Base-by-base conservation (phyloP, 2,113 vertebrate genomes). In the Micronycteris hirsuta region DNA sequence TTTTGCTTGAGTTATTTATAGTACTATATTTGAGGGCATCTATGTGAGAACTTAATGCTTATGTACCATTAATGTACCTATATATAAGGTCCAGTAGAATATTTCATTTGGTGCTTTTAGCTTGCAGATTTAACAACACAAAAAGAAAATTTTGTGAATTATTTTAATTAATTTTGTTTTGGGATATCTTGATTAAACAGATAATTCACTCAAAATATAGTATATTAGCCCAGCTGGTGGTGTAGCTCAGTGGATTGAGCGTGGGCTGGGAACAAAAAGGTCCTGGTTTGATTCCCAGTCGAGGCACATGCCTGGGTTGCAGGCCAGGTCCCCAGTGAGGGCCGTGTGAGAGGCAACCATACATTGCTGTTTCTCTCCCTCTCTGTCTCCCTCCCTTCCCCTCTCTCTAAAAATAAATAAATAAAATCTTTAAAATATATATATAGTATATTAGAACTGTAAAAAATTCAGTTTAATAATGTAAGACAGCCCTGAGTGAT, bases 101-200 rank as follows among this genome's bases (percentile, higher is more conserved):
- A 58, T 54, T 65, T 8, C 65, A 58, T 89, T 45, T 86, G 67
- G 26, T 77, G 26, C 41, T 71, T 96, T 83, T 67, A 80, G 33
- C 20, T 92, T 68, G 2, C 77, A 80, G 31, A 58, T 28, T 61
- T 74, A 74, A 74, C 33, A 43, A 88, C 54, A 31, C 31, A 49
- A 91, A 93, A 77, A 68, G 26, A 49, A 85, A 92, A 63, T 70
- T 24, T 38, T 17, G 11, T 86, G 56, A 86, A 78, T 96, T 77
- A 83, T 84, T 89, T 67, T 89, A 70, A 43, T 89, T 31, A 20
- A n/a, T 86, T 95, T 90, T 86, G 19, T 77, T 81, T 94, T 24
- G 1, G 31, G 9, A 12, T 67, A 2, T 65, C n/a, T 80, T 82
- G 56, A 84, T 80, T 87, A 86, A 92, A 47, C 7, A 56, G 33